A percentile compares a stretch with the other conserved stretches of the same genome.
Evolutionary conservation across 2,888 invertebrate genomes (phyloP).

Genomic region (Scotopteryx bipunctaria): DNA sequence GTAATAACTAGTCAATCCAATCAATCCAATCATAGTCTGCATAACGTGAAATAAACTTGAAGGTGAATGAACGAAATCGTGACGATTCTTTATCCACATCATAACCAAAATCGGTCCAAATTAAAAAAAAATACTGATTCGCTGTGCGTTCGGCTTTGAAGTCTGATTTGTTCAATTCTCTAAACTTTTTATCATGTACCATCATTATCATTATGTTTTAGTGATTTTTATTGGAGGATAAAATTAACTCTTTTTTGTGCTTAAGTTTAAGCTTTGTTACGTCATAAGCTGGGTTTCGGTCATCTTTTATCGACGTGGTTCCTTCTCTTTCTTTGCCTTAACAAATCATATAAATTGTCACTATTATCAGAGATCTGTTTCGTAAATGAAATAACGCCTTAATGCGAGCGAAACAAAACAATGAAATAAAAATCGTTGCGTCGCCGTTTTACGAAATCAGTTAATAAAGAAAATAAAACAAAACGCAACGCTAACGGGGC

Average conservation of each 20-base stretch:
- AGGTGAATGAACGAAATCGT: conserved; percentile 11
- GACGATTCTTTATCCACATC: conserved; percentile 3
- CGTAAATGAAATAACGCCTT: no score
- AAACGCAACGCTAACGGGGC: conserved; percentile 21
- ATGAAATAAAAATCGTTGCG: neutral
- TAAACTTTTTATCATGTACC: neutral
- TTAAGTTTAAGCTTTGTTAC: no score
- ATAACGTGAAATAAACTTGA: neutral
- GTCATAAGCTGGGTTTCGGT: no score
- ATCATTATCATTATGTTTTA: no score
- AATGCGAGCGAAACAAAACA: neutral
- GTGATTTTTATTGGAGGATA: no score
- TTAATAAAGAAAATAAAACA: conserved; percentile 15
- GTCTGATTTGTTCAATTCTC: neutral
- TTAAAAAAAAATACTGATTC: conserved; percentile 15
- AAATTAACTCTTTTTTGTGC: no score
- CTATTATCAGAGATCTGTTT: no score
- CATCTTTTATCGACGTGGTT: no score
- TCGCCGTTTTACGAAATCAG: neutral
- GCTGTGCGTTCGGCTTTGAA: conserved; percentile 1
- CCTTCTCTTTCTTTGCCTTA: no score
- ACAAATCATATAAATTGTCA: no score
- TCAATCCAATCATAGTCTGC: neutral
- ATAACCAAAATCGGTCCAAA: neutral
- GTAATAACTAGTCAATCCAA: no score